These are phyloP conservation scores for Talpa occidentalis DNA, from an alignment of 2,113 vertebrate species.

Conservation along the genomic window DNA sequence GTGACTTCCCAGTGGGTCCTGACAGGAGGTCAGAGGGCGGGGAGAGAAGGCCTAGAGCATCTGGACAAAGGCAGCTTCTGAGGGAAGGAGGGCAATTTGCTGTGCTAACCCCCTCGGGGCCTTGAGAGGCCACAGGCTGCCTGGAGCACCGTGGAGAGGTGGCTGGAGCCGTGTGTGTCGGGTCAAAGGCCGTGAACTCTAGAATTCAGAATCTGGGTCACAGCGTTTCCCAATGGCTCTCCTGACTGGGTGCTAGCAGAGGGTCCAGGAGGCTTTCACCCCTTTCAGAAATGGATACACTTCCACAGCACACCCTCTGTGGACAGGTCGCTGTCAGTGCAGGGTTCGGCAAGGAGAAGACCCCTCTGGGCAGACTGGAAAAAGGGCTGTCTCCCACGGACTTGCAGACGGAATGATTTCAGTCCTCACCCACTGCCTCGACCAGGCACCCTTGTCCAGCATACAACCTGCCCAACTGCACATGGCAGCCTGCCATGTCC, in stretches of 20 bases:
- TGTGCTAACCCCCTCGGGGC: rapidly evolving
- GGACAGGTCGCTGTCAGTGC: neutral
- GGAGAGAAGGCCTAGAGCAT: no score
- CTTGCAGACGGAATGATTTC: neutral
- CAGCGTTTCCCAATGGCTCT: neutral
- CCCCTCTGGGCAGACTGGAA: neutral
- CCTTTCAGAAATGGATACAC: neutral
- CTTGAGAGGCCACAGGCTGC: neutral
- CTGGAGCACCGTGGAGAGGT: neutral
- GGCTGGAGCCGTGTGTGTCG: neutral
- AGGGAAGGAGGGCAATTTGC: neutral
- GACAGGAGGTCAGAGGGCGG: neutral
- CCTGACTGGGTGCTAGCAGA: neutral
- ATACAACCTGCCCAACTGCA: neutral
- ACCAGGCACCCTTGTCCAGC: neutral
- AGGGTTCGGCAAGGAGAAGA: neutral
- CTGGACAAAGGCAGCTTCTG: neutral
- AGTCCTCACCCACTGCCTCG: neutral
- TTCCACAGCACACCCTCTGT: neutral
- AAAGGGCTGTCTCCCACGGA: neutral
- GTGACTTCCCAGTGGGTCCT: neutral
- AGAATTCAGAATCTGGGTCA: neutral
- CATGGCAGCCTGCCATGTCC: neutral
- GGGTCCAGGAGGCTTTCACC: rapidly evolving
- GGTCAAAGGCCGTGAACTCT: neutral